Conservation (phyloP, 2,888 invertebrate species). For the Sabatieria punctata region DNA sequence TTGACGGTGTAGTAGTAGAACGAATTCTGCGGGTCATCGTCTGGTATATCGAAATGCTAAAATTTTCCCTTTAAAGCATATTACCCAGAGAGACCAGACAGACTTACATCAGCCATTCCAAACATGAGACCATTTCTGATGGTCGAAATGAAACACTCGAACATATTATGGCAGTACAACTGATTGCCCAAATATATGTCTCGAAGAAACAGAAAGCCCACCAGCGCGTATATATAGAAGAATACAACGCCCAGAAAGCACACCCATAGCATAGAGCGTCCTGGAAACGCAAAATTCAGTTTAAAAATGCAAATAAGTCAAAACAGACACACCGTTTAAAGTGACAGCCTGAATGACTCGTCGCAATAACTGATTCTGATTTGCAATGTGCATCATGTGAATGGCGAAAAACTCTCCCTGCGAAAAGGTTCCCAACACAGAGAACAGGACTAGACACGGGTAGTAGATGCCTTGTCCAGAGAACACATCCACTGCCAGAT, state of each 20-base stretch:
- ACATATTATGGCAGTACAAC: conserved; percentile 31
- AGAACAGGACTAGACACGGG: conserved; percentile 27
- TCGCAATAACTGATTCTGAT: conserved; percentile 31
- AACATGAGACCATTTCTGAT: conserved; percentile 34
- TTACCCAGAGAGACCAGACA: too few species aligned
- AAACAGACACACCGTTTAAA: conserved; percentile 33
- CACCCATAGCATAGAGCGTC: conserved; percentile 33
- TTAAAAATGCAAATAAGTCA: neutral
- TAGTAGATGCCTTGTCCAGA: conserved; percentile 1
- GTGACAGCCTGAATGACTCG: conserved; percentile 33
- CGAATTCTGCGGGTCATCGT: conserved; percentile 8
- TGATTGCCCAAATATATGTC: conserved; percentile 30
- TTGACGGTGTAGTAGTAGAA: conserved; percentile 28
- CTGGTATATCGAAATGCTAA: conserved; percentile 12
- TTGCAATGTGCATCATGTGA: conserved; percentile 32
- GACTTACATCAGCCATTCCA: conserved; percentile 32
- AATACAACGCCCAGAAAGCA: conserved; percentile 33
- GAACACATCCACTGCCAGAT: conserved; percentile 1
- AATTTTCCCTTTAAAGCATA: too few species aligned
- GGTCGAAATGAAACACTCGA: conserved; percentile 35
- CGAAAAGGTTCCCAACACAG: conserved; percentile 28
- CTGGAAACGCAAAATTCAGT: conserved; percentile 15
- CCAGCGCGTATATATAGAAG: conserved; percentile 34
- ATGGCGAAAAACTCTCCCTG: conserved; percentile 33
- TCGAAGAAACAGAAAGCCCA: conserved; percentile 33